Evolutionary conservation across 2,888 invertebrate genomes (phyloP).

Genomic region (Drosophila recens): DNA sequence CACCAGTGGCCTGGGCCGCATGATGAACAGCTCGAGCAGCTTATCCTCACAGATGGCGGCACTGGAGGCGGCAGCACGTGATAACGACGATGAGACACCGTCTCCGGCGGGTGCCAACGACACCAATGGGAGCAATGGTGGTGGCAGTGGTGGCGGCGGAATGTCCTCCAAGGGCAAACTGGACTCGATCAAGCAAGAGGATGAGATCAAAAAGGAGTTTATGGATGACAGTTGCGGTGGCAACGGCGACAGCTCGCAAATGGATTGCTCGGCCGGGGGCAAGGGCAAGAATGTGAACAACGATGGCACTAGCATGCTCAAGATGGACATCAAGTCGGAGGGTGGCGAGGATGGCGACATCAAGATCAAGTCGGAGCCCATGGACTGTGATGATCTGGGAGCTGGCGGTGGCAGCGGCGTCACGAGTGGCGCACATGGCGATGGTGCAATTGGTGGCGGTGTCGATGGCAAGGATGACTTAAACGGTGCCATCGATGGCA

Average conservation of each 20-base stretch:
- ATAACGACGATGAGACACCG: constrained; percentile 88
- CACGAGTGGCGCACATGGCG: constrained; percentile 55
- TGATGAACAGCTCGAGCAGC: constrained; percentile 84
- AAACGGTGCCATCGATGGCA: constrained; percentile 86
- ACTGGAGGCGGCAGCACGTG: constrained; percentile 89
- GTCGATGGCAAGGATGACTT: constrained; percentile 87
- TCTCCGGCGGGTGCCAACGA: constrained; percentile 85
- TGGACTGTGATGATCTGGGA: constrained; percentile 83
- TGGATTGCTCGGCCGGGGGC: constrained; percentile 85
- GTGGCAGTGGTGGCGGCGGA: constrained; percentile 63
- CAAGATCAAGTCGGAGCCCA: constrained; percentile 85
- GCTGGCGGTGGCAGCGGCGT: constrained; percentile 20
- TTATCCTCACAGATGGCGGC: constrained; percentile 91
- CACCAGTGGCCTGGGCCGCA: constrained; percentile 39
- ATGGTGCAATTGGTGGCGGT: constrained; percentile 83
- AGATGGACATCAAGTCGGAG: constrained; percentile 80
- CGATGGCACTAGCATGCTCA: constrained; percentile 86
- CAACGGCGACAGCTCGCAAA: constrained; percentile 84
- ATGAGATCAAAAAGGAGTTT: constrained; percentile 88
- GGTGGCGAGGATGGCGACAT: constrained; percentile 62
- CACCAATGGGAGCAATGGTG: constrained; percentile 64
- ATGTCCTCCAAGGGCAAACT: constrained; percentile 88
- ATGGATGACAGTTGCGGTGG: constrained; percentile 86
- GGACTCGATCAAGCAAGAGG: constrained; percentile 89
- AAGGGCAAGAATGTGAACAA: constrained; percentile 88